Base-by-base conservation (phyloP, 2,113 vertebrate genomes). In the Arizona elegans region DNA sequence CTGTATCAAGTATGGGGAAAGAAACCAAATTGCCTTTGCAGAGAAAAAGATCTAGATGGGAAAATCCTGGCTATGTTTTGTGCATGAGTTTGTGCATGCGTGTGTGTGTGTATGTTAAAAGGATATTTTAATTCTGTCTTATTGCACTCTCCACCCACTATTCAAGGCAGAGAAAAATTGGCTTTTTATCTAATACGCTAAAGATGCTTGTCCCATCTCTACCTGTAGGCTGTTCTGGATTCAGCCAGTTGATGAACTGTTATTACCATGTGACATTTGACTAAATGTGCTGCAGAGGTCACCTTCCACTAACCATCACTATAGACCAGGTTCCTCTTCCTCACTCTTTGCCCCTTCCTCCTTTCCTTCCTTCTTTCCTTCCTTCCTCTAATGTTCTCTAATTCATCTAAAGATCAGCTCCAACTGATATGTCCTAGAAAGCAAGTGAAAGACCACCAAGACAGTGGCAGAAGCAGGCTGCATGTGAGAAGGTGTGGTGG, bases 191-290 rank as follows among this genome's bases (percentile, higher is more conserved):
- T 86, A 91, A 95, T 95, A 59, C 0, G 0, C 43, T 88, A 65
- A 53, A 90, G 92, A n/a, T 24, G 9, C 24, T 17, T 93, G 52
- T 65, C 56, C 88, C 65, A 81, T 26, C 88, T 56, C 87, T 91
- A 89, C 93, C 90, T 90, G 52, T 70, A 75, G 50, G 75, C 91
- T 56, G 55, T 94, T 95, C 94, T 93, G 65, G 90, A 54, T 87
- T 93, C 62, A 89, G 50, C 93, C 94, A 91, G 56, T 58, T 91
- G 85, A 92, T 81, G 33, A 88, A 88, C 90, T 94, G 92, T 92
- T 85, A 75, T 94, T 97, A 97, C 97, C 98, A 98, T 98, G 97
- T 98, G 98, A 98, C 97, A 97, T 95, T 92, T 94, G 94, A 65
- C 75, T 93, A 95, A 96, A 91, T 56, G 97, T 54, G 92, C 97